Base-by-base conservation (phyloP, 2,888 invertebrate species). In the Athalia rosae region DNA sequence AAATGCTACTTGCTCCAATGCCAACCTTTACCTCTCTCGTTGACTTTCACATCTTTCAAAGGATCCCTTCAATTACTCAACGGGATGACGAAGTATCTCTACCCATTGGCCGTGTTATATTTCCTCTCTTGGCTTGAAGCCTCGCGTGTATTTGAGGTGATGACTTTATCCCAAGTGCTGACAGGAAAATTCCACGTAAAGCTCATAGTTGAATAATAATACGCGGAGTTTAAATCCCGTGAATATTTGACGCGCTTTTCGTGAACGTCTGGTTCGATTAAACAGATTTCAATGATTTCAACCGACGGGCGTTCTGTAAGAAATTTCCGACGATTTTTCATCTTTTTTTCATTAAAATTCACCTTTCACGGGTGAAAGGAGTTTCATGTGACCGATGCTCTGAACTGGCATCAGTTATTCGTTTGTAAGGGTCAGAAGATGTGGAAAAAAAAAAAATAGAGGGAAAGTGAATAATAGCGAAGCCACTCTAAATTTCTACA, bases 41-140 rank as follows among this genome's bases (percentile, higher is more conserved):
- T 41, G 58, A 71, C 13, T 58, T 71, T 45, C 71, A 48, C 48
- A 74, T 59, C 61, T 74, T 61, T 74, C 61, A 62, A 74, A 62
- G 74, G 74, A 74, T 48, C 50, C 74, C 48, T 74, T 74, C 62
- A 74, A 74, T 74, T 74, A 74, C 74, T 74, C 74, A 74, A 74
- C 48, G 74, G 13, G 50, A 61, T 28, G 74, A 61, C 48, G 74
- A 74, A 62, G 48, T 50, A 74, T n/a, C 41, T 74, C 28, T 13
- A 28, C 67, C 58, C 58, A 71, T 41, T 9, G 56, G 8, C 13
- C 13, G 13, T 71, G 45, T 58, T 56, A 43, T 58, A 45, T 58
- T 45, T 71, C 41, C 13, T 7, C 43, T 53, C 28, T 58, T 4
- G 9, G 45, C 13, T 50, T 11, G n/a, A 45, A 15, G 11, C 53